Evolutionary conservation across 1,140 invertebrate species (phyloP).

Genomic region (Nasonia longicornis): DNA sequence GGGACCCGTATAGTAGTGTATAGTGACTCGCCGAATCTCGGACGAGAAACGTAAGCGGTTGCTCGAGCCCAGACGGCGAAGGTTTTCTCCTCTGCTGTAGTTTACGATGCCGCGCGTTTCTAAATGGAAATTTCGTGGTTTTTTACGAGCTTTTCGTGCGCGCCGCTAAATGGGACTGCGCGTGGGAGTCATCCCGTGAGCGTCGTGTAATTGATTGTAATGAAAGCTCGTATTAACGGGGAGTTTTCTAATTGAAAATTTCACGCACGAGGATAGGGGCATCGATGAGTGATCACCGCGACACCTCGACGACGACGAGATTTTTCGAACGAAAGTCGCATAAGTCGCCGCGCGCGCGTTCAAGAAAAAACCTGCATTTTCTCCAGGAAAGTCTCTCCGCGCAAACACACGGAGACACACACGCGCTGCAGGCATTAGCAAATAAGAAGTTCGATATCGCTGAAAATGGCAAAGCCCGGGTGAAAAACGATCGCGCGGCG

Average conservation of each 20-base stretch:
- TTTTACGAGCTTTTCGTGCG: neutral
- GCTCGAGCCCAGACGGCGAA: no score
- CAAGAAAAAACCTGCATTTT: slow-evolving; percentile 31
- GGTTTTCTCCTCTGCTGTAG: neutral
- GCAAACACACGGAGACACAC: neutral
- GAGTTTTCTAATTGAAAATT: neutral
- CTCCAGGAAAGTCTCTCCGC: slow-evolving; percentile 14
- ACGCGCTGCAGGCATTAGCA: neutral
- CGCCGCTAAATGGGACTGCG: neutral
- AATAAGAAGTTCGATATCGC: slow-evolving; percentile 27
- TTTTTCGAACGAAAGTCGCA: slow-evolving; percentile 17
- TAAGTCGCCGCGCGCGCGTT: neutral
- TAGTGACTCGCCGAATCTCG: neutral
- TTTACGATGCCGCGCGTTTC: neutral
- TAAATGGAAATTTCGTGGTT: neutral
- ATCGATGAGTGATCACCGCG: neutral
- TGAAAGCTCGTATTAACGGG: neutral
- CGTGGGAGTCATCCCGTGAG: neutral
- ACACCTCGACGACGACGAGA: neutral
- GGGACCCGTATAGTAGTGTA: no score
- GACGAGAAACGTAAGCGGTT: neutral
- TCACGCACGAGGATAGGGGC: neutral
- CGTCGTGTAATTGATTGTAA: neutral
- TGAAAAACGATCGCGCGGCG: slow-evolving; percentile 19
- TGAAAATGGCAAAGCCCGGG: slow-evolving; percentile 18